Conservation (phyloP, 1,140 invertebrate species). For the Pseudomyrmex dendroicus region DNA sequence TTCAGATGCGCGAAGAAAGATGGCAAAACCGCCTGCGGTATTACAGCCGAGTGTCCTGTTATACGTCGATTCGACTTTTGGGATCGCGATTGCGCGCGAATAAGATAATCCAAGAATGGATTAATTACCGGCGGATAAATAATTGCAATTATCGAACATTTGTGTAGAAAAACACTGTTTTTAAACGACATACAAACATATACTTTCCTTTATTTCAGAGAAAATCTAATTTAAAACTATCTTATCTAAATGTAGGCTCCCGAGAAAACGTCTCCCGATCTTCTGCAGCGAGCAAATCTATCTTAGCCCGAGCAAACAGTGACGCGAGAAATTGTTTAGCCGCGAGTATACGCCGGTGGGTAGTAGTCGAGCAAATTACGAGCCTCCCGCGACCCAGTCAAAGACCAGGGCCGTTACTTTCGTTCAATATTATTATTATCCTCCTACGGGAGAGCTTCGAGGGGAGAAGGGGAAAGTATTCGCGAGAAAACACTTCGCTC, state of each 20-base stretch:
- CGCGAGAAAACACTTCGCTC: slow-evolving; percentile 10
- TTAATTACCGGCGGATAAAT: background rate
- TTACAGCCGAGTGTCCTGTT: slow-evolving; percentile 43
- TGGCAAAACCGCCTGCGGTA: slow-evolving; percentile 32
- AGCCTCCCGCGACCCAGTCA: slow-evolving; percentile 15
- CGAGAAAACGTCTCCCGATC: no score
- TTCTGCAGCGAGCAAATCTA: background rate
- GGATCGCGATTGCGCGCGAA: background rate
- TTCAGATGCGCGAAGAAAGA: slow-evolving; percentile 53
- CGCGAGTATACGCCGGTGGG: background rate
- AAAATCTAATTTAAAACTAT: no score
- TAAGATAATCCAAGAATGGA: background rate
- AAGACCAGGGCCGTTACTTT: slow-evolving; percentile 58
- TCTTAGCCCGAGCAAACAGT: background rate
- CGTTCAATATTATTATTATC: slow-evolving; percentile 66
- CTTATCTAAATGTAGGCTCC: no score
- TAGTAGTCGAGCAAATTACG: slow-evolving; percentile 45
- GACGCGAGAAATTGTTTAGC: slow-evolving; percentile 39
- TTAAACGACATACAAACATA: no score
- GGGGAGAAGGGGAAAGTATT: background rate
- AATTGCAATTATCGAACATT: no score
- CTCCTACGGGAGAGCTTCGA: slow-evolving; percentile 1
- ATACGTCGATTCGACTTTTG: slow-evolving; percentile 8
- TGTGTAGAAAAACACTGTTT: no score
- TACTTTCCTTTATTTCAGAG: no score